Evolutionary conservation across 1,140 invertebrate species (phyloP), one percentile per base, ranked within the genome.

Genomic region (Megalopta genalis): DNA sequence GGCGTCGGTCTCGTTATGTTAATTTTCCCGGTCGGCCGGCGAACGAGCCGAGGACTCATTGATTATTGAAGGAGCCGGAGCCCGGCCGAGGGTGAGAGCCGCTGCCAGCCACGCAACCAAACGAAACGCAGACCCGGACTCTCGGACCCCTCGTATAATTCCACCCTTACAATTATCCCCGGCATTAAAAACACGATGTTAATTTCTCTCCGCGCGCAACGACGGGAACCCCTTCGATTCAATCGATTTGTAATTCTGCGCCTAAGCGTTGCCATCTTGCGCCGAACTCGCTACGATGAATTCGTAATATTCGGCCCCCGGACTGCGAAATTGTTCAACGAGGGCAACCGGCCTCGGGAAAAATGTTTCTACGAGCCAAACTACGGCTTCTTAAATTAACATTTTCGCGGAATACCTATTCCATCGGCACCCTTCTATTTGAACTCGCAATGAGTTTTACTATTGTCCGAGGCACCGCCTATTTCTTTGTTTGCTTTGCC

Each of bases 111-210:
- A 86, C 49, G 49, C 49, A 52, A 46, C 42, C 42, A 6, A 46
- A 21, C 86, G 88, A 87, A 46, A 46, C 42, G 42, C 42, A 46
- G 42, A 14, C 10, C 84, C 89, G 32, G 32, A 32, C 32, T 32
- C 32, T 32, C 89, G 88, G 81, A 85, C 86, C 80, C 91, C 90
- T 90, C 86, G 89, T 91, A 90, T 91, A 91, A 92, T 92, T 91
- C 89, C 90, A 92, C 91, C 91, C 91, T 92, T 91, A 91, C 91
- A 92, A 93, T 93, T 91, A 92, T 91, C 89, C 90, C 89, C 84
- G 70, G 90, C 89, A 92, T 92, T 92, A 92, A 92, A 92, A 92
- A 91, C 91, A 91, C 91, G 91, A 92, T 91, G 92, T 93, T 93
- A 92, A 93, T 93, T 92, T 92, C 90, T 88, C 88, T 87, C 82